These are phyloP conservation scores for Drosophila bocqueti DNA, from an alignment of 1,140 invertebrate genomes.

Conservation along the genomic window DNA sequence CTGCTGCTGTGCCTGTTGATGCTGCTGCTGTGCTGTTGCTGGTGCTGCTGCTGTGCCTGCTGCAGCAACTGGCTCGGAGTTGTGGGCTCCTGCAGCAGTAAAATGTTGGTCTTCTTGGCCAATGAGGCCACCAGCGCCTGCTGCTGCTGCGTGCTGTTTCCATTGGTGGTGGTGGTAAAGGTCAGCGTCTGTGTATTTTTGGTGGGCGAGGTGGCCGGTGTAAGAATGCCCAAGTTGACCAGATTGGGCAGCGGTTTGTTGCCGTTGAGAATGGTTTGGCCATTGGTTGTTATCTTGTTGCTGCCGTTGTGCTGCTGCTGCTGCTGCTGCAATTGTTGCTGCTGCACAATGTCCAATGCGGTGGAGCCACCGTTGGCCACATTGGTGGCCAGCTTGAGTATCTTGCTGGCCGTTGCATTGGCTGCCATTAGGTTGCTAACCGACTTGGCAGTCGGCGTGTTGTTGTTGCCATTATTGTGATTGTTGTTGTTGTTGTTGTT, in stretches of 20 bases:
- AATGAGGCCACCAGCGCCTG: constrained; percentile 64
- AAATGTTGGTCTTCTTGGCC: constrained; percentile 63
- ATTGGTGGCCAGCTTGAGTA: constrained; percentile 80
- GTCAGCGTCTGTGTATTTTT: constrained; percentile 80
- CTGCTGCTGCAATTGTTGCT: constrained; percentile 43
- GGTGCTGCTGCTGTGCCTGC: constrained; percentile 51
- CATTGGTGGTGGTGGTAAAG: constrained; percentile 68
- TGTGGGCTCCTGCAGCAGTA: constrained; percentile 62
- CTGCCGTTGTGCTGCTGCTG: constrained; percentile 46
- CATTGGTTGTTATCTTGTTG: constrained; percentile 45
- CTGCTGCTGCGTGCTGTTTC: constrained; percentile 33
- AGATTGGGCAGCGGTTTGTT: constrained; percentile 77
- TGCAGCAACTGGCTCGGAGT: constrained; percentile 34
- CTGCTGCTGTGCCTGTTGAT: constrained; percentile 30
- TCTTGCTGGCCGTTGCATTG: constrained; percentile 82
- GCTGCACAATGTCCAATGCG: constrained; percentile 64
- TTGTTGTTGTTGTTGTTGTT: constrained; percentile 35
- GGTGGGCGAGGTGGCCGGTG: constrained; percentile 86
- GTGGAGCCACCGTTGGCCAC: constrained; percentile 67
- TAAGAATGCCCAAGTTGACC: constrained; percentile 86
- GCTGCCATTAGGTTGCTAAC: constrained; percentile 82
- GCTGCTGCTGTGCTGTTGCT: constrained; percentile 37
- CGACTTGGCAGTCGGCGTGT: constrained; percentile 52
- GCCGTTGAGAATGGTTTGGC: constrained; percentile 47
- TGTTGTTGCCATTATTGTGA: constrained; percentile 50